Percentiles rank a stretch among this genome's conserved stretches.
phyloP scores from a whole-genome alignment of 2,113 vertebrate species.

The Xiphophorus maculatus region DNA sequence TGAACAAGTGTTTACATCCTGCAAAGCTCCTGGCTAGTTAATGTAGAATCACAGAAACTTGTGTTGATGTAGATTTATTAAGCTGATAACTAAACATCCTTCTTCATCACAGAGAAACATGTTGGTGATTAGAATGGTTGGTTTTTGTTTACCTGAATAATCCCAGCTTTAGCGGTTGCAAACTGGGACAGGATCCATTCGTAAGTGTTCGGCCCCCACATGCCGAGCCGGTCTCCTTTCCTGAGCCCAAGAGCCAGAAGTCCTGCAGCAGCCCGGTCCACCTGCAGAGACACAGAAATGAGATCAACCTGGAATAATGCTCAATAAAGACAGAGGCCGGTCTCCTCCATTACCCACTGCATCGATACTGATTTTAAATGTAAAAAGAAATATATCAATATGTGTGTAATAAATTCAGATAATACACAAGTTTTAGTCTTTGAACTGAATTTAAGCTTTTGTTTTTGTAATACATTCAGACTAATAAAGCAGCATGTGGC shows the following conservation, averaged over 20 bases:
- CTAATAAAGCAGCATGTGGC: not conserved
- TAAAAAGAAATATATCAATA: too few species aligned
- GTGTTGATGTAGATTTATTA: too few species aligned
- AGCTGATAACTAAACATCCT: not conserved
- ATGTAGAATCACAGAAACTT: too few species aligned
- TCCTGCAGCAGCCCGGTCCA: slow-evolving; percentile 88
- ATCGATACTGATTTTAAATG: too few species aligned
- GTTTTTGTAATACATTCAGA: too few species aligned
- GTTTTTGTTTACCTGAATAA: slow-evolving; percentile 86
- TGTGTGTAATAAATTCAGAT: too few species aligned
- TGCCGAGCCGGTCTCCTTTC: slow-evolving; percentile 89
- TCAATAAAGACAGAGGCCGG: too few species aligned
- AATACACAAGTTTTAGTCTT: too few species aligned
- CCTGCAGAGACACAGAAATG: slow-evolving; percentile 71
- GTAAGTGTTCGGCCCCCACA: slow-evolving; percentile 94
- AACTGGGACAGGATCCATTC: slow-evolving; percentile 92
- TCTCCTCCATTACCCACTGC: too few species aligned
- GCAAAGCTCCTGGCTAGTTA: too few species aligned
- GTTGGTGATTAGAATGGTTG: not conserved
- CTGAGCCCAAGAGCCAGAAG: slow-evolving; percentile 88
- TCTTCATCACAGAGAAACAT: not conserved
- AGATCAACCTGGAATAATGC: not conserved
- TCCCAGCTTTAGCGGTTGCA: slow-evolving; percentile 91
- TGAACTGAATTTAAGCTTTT: too few species aligned
- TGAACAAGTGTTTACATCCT: too few species aligned